These are phyloP conservation scores for Phengaris arion DNA, from an alignment of 2,888 invertebrate genomes.

Conservation along the genomic window DNA sequence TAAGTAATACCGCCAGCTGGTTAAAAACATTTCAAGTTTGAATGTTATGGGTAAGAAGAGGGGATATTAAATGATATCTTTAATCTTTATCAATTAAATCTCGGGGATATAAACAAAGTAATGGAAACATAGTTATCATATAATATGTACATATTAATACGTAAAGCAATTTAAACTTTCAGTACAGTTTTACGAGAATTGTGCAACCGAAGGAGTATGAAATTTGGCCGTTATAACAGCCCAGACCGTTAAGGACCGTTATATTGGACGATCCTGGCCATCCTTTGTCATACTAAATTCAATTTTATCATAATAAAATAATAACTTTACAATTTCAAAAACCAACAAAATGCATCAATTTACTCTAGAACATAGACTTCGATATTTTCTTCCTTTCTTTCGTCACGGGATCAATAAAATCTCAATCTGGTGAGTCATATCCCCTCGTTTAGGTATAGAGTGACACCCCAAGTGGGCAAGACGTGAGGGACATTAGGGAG, in stretches of 20 bases:
- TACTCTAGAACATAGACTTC: background rate
- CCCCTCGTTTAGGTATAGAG: constrained; percentile 30
- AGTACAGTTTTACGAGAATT: no score
- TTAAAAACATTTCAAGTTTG: background rate
- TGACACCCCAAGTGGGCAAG: constrained; percentile 30
- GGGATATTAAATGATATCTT: background rate
- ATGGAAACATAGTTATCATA: no score
- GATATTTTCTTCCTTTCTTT: background rate
- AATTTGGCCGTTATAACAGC: no score
- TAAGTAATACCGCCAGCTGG: constrained; percentile 10
- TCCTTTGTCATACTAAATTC: no score
- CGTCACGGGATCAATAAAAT: constrained; percentile 28
- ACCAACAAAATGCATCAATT: no score
- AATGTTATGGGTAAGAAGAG: background rate
- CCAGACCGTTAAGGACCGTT: no score
- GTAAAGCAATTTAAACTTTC: no score
- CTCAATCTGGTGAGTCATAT: constrained; percentile 28
- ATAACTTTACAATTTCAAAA: no score
- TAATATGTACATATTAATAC: no score
- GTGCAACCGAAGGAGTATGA: no score
- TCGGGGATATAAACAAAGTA: background rate
- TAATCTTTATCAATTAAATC: background rate
- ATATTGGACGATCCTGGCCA: no score
- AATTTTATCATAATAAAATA: no score
- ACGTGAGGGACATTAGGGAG: constrained; percentile 27